These are phyloP conservation scores for Myrmecobius fasciatus DNA, from an alignment of 2,113 vertebrate genomes.

Conservation along the genomic window DNA sequence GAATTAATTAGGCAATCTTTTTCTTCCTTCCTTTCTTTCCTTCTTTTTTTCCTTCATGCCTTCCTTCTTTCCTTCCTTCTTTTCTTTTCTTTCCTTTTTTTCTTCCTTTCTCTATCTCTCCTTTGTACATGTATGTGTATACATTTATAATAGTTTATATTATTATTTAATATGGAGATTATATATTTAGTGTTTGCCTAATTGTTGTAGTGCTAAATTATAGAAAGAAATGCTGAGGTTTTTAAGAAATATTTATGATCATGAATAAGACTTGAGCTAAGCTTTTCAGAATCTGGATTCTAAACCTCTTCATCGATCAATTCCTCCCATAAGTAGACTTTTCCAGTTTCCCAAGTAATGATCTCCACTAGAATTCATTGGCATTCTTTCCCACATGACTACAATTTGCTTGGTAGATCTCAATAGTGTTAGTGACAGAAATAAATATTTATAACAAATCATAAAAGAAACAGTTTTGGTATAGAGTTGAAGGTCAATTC, in stretches of 20 bases:
- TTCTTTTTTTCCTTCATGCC: no score
- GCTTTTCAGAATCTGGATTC: not conserved
- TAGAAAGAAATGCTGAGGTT: not conserved
- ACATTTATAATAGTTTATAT: not conserved
- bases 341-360: not conserved
- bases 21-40: not conserved
- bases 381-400: fast-evolving
- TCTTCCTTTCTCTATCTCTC: no score
- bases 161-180: not conserved
- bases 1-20: not conserved
- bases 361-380: not conserved
- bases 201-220: not conserved
- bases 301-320: not conserved
- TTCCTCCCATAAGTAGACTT: not conserved
- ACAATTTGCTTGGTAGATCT: not conserved
- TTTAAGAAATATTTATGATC: not conserved
- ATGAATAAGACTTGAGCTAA: not conserved
- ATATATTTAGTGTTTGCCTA: not conserved
- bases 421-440: not conserved
- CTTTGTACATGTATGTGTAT: not conserved
- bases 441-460: not conserved
- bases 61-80: no score
- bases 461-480: not conserved
- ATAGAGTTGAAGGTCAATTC: not conserved
- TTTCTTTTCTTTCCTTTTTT: no score